These are phyloP conservation scores for Penaeus japonicus DNA, from an alignment of 1,140 invertebrate species.

Conservation along the genomic window DNA sequence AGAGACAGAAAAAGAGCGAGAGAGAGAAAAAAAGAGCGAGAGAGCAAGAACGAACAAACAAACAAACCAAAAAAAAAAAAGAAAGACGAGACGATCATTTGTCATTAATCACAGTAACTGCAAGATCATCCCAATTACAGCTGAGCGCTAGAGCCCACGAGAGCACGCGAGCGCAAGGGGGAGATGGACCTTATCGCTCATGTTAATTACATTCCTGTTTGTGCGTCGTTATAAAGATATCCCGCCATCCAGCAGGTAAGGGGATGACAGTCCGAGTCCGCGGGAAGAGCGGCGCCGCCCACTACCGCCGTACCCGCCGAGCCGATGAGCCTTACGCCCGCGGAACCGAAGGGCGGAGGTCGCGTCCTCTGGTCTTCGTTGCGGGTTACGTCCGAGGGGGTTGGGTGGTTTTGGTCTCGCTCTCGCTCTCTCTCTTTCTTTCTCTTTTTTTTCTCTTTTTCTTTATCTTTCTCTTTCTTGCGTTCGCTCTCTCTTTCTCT, in stretches of 20 bases:
- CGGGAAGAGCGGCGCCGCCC: background rate
- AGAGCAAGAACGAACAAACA: background rate
- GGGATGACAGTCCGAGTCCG: constrained; percentile 18
- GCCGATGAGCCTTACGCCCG: background rate
- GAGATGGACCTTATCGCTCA: constrained; percentile 38
- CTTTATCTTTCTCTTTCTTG: no score
- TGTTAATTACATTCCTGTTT: constrained; percentile 53
- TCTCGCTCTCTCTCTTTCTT: no score
- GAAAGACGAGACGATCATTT: constrained; percentile 20
- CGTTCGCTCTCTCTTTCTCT: no score
- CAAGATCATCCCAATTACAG: constrained; percentile 32
- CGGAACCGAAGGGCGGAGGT: background rate
- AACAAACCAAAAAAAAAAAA: background rate
- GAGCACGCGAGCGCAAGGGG: background rate
- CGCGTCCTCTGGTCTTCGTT: background rate
- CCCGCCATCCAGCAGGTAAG: background rate
- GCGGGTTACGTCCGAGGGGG: background rate
- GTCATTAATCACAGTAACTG: constrained; percentile 32
- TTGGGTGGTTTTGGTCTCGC: background rate
- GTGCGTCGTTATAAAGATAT: constrained; percentile 50
- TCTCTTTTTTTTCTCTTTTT: no score
- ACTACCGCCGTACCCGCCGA: background rate
- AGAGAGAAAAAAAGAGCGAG: background rate
- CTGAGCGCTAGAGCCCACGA: background rate
- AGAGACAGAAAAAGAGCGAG: no score